phyloP scores from a whole-genome alignment of 2,797 vertebrate genomes.

The Pagetopsis macropterus region DNA sequence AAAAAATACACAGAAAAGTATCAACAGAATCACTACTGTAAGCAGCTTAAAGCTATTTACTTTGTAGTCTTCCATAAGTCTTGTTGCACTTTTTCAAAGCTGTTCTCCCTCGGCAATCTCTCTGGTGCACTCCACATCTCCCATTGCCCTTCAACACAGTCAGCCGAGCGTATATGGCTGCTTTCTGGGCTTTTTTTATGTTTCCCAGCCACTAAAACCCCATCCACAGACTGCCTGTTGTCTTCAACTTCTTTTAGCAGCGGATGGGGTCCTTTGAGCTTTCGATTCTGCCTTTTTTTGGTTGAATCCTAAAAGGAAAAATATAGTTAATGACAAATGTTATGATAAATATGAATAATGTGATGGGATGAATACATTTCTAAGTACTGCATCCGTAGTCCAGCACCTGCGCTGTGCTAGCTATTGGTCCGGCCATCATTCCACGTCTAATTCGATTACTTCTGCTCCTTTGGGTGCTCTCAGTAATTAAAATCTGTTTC shows the following conservation, averaged over 20 bases:
- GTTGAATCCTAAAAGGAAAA: constrained; percentile 69
- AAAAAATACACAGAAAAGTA: not conserved
- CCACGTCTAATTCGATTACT: constrained; percentile 83
- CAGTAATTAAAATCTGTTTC: constrained; percentile 59
- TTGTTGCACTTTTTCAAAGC: constrained; percentile 40
- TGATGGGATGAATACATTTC: not conserved
- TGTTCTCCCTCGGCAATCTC: constrained; percentile 25
- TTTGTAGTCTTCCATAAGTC: constrained; percentile 38
- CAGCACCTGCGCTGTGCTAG: constrained; percentile 86
- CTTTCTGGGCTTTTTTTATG: constrained; percentile 32
- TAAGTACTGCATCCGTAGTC: not conserved
- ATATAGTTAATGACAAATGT: not conserved
- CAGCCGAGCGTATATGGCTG: constrained; percentile 8
- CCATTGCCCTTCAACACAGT: constrained; percentile 2
- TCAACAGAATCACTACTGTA: not conserved
- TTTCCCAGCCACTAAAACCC: constrained; percentile 9
- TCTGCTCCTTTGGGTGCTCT: constrained; percentile 76
- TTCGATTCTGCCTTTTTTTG: constrained; percentile 71
- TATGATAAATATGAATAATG: not conserved
- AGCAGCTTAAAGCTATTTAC: constrained; percentile 59
- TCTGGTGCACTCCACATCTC: constrained; percentile 17
- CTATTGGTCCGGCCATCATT: constrained; percentile 86
- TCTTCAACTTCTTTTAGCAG: constrained; percentile 52
- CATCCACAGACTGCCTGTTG: constrained; percentile 16
- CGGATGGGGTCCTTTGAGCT: constrained; percentile 34